Base-by-base conservation (phyloP, 1,140 invertebrate species). In the Ips typographus region DNA sequence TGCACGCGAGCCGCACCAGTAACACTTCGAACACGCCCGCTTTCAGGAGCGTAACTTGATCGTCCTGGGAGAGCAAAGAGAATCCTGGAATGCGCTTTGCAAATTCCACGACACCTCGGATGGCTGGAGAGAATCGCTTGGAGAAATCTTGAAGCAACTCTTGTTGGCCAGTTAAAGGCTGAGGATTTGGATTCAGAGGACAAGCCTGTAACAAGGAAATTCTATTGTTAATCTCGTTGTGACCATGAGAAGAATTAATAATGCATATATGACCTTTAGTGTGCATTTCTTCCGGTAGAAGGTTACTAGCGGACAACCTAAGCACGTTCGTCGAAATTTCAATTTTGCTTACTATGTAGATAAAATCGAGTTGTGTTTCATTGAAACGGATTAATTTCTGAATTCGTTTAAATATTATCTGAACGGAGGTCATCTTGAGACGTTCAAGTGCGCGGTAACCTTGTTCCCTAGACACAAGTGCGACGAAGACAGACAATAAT, bases 1-100 rank as follows among this genome's bases (percentile, higher is more conserved):
- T 94, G 83, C 94, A 94, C 70, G 95, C 94, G 62, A 98, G 83
- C 61, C 95, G 88, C 76, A 98, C 94, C 70, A 97, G 90, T 3
- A 98, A 83, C 53, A 96, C 94, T 83, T 97, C 95, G 79, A 97
- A 97, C 5, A 97, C 93, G 37, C 94, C 94, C 63, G 94, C 95
- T 83, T 98, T 98, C 64, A 99, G 86, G 40, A 99, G 84, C 63
- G 94, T 96, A 74, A 99, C 95, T 83, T 98, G 96, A 80, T 99
- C 96, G 77, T 98, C 95, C 82, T 98, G 94, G 37, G 95, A 90
- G 59, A 99, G 87, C 65, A 96, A 85, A 72, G 92, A 89, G 84
- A 99, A 99, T 61, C 96, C 96, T 68, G 97, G 96, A 73, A 99
- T 95, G 72, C 94, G 89, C 79, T 98, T 98, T 73, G 96, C 96